Evolutionary conservation across 2,797 vertebrate species (phyloP), one percentile per base, ranked within the genome.

Genomic region (Mareca strepera): DNA sequence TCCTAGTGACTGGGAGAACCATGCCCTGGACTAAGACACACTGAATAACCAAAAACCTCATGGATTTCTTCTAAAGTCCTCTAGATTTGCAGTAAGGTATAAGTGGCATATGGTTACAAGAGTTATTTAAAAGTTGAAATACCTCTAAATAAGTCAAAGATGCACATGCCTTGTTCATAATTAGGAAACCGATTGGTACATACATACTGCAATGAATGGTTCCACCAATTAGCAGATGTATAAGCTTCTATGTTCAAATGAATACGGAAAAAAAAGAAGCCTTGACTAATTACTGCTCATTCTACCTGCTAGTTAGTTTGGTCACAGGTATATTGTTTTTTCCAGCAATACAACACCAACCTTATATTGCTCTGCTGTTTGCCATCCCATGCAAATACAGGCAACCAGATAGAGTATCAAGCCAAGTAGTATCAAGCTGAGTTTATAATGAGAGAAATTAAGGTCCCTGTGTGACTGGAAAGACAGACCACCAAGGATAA

Each of bases 21-120:
- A 26, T 20, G 4, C 9, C 39, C 21, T 86, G n/a, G 73, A 41
- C 44, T 56, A 84, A 52, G 6, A 7, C 12, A 31, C 23, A 35
- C 3, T 74, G 50, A 84, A 64, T 53, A 58, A 69, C 23, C 12
- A 60, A 79, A 83, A 59, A 11, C 1, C 1, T 79, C 0, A 0
- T 14, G 17, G 18, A 59, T 7, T 59, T 86, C 29, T n/a, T 82
- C 12, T 28, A 43, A 69, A 6, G 2, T 22, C 16, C 41, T 79
- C 50, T 18, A 76, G 50, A 55, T 11, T 62, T 37, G 3, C 37
- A 39, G 37, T 39, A 39, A 5, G 37, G 11, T 39, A 39, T 39
- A 39, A 93, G 43, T 31, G 11, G 4, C 28, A 60, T 26, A 21
- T 17, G 37, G n/a, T 73, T 66, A 33, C 55, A 83, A 66, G 70